Base-by-base conservation (phyloP, 2,888 invertebrate species). In the Vanessa cardui region DNA sequence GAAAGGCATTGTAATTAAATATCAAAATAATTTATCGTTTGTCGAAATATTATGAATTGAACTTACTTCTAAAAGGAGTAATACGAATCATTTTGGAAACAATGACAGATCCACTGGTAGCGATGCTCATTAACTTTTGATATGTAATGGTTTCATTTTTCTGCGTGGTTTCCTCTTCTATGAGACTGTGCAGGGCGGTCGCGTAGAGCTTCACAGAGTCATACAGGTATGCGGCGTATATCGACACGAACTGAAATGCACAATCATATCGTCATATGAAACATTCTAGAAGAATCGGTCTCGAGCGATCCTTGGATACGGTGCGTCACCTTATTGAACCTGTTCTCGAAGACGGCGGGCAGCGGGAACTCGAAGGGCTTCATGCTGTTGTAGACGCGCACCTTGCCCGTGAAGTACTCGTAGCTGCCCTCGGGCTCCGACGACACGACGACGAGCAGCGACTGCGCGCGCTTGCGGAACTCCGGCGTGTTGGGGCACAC, bases 201-300 rank as follows among this genome's bases (percentile, higher is more conserved):
- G 98, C 98, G 85, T 99, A 99, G 45, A 99, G 92, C 84, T 95
- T 95, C 49, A 99, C 97, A 1, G 99, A 97, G 90, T 99, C 99
- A 87, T 99, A 99, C 74, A 98, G 94, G 88, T 99, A 98, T 54
- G 98, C 98, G 68, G 99, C 99, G 85, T 97, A 97, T 76, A 98
- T 96, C 50, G 97, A 96, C 56, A 98, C 96, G 85, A 96, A 96
- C 96, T 97, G 93, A 72, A 94, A 94, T 8, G 20, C 18, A 47
- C n/a, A n/a, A 18, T 47, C 16, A 47, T 39, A 39, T 12, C 12
- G 4, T 39, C 4, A 39, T 12, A 12, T 2, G 39, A 39, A 3
- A 12, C 4, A 0, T 39, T 39, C 1, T n/a, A n/a, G 12, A 39
- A 39, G 12, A 1, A 12, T 39, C 12, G 12, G 9, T 12, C 39